phyloP scores from a whole-genome alignment of 2,113 vertebrate species.

The Pelecanus crispus region DNA sequence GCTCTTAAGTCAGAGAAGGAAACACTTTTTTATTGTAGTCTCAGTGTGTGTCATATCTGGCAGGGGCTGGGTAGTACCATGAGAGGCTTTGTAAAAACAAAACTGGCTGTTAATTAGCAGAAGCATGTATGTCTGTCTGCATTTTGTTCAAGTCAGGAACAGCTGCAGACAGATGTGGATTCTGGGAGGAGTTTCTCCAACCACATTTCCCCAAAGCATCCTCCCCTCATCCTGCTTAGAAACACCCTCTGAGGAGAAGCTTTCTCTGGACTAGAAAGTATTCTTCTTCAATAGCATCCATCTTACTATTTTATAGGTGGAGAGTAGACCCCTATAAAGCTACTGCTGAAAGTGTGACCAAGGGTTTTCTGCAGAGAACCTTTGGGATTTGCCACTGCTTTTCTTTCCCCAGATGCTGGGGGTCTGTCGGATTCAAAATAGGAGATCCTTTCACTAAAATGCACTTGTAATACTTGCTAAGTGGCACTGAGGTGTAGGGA shows the following conservation, averaged over 20 bases:
- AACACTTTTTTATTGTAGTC: not conserved
- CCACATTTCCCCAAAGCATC: not conserved
- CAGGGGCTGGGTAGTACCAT: no score
- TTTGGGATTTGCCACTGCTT: not conserved
- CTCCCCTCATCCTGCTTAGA: not conserved
- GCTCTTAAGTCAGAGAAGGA: not conserved
- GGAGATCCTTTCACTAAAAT: not conserved
- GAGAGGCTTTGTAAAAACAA: not conserved
- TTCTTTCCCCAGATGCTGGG: not conserved
- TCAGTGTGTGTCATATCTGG: not conserved
- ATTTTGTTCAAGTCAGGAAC: not conserved
- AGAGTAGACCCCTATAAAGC: not conserved
- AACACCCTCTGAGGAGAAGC: not conserved
- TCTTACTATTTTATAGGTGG: not conserved
- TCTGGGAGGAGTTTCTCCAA: not conserved
- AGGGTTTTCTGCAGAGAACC: not conserved
- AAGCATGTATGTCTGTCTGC: not conserved
- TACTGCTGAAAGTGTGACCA: not conserved
- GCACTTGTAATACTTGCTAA: not conserved
- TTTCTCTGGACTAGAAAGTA: not conserved
- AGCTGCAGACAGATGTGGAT: not conserved
- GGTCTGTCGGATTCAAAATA: not conserved
- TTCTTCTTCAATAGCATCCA: not conserved
- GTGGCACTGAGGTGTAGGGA: not conserved
- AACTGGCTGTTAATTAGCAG: not conserved